These are phyloP conservation scores for Selenia dentaria DNA, from an alignment of 2,888 invertebrate species.

Conservation along the genomic window DNA sequence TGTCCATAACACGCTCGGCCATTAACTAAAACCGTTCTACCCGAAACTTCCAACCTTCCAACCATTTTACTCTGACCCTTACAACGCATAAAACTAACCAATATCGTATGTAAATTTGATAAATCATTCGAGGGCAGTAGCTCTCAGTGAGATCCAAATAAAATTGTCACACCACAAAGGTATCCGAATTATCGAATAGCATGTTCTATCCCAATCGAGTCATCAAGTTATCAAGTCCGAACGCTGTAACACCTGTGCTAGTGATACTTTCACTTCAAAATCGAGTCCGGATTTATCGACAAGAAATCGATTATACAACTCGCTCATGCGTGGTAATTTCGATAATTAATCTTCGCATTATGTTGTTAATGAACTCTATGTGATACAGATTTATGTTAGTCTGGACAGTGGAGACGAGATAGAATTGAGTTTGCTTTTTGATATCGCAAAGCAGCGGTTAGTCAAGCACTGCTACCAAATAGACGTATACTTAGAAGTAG, in stretches of 20 bases:
- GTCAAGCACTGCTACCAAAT: no score
- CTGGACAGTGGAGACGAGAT: constrained; percentile 1
- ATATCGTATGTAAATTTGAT: neutral
- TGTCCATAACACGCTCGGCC: neutral
- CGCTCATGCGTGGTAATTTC: constrained; percentile 44
- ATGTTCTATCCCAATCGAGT: constrained; percentile 29
- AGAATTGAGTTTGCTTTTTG: no score
- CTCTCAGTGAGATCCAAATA: neutral
- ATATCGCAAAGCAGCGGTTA: no score
- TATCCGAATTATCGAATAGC: constrained; percentile 16
- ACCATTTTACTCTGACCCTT: constrained; percentile 5
- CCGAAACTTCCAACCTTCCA: neutral
- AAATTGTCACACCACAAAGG: constrained; percentile 3
- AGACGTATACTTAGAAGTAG: no score
- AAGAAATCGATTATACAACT: constrained; percentile 70
- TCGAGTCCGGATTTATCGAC: constrained; percentile 53
- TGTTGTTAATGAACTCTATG: constrained; percentile 18
- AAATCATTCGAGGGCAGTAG: neutral
- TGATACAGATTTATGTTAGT: neutral
- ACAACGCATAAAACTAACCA: neutral
- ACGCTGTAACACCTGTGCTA: constrained; percentile 58
- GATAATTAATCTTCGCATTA: constrained; percentile 36
- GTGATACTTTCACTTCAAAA: constrained; percentile 70
- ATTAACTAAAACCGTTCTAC: constrained; percentile 2
- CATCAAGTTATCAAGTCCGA: constrained; percentile 39